These are phyloP conservation scores for Apamea sordens DNA, from an alignment of 2,888 invertebrate species.

Conservation along the genomic window DNA sequence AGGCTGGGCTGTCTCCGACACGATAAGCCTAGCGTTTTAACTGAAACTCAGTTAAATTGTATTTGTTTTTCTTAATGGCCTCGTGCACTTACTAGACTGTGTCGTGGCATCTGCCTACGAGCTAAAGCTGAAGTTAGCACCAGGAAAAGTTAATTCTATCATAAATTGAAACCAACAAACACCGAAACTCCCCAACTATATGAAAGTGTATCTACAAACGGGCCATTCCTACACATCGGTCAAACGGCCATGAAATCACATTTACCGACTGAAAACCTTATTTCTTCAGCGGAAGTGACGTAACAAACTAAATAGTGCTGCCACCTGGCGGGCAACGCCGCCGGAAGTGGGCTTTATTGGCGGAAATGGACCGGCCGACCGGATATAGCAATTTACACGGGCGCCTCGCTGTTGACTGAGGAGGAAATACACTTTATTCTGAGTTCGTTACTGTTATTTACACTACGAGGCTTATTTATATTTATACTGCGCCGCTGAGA, in stretches of 20 bases:
- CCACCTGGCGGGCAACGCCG: conserved; percentile 75
- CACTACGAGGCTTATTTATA: conserved; percentile 20
- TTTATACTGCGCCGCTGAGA: conserved; percentile 9
- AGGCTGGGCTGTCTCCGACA: too few relatives aligned
- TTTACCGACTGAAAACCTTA: conserved; percentile 65
- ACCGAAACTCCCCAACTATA: neutral
- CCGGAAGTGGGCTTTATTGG: conserved; percentile 83
- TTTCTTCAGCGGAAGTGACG: conserved; percentile 69
- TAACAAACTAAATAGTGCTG: conserved; percentile 83
- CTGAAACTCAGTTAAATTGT: too few relatives aligned
- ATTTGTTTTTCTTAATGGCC: neutral
- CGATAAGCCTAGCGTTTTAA: too few relatives aligned
- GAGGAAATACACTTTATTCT: conserved; percentile 73
- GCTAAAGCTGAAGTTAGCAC: neutral
- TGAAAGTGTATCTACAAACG: conserved; percentile 7
- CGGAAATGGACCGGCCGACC: conserved; percentile 84
- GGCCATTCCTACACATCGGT: conserved; percentile 31
- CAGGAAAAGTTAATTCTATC: neutral
- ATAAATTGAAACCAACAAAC: neutral
- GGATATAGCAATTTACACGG: conserved; percentile 86
- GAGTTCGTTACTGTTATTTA: conserved; percentile 59
- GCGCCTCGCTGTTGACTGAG: conserved; percentile 69
- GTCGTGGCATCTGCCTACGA: neutral
- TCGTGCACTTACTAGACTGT: neutral
- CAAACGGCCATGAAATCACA: conserved; percentile 62